These are phyloP conservation scores for Lepus europaeus DNA, from an alignment of 2,113 vertebrate species.

Conservation along the genomic window DNA sequence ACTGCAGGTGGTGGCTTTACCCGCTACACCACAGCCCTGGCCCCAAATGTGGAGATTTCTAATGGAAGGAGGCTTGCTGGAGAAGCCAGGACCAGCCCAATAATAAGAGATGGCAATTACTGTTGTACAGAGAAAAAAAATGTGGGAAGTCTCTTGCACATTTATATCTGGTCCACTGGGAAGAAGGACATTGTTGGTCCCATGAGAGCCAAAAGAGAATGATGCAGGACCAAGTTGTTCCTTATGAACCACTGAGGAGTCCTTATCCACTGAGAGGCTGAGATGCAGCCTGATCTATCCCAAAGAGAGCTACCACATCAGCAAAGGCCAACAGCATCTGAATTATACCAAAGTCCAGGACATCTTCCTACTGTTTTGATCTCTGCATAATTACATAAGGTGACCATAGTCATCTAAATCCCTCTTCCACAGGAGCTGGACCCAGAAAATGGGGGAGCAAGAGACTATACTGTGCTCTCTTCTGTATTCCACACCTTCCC, in stretches of 20 bases:
- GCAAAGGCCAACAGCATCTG: not conserved
- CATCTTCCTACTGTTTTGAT: not conserved
- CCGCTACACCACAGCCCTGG: too few relatives aligned
- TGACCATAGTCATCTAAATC: not conserved
- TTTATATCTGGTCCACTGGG: not conserved
- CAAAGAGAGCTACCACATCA: not conserved
- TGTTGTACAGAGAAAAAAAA: slow-evolving; percentile 5
- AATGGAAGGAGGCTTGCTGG: slow-evolving; percentile 7
- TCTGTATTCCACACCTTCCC: not conserved
- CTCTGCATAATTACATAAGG: not conserved
- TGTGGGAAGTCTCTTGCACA: not conserved
- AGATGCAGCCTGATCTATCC: not conserved
- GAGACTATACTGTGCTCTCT: not conserved
- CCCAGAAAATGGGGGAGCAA: not conserved
- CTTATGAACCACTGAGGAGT: not conserved
- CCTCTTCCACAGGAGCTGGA: not conserved
- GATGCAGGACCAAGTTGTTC: not conserved
- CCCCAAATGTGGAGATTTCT: not conserved
- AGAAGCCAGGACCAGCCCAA: not conserved
- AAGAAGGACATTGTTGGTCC: not conserved
- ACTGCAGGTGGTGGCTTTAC: too few relatives aligned
- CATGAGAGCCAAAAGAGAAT: not conserved
- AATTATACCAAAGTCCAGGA: slow-evolving; percentile 12
- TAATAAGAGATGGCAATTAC: not conserved
- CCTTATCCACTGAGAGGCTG: not conserved